phyloP scores from a whole-genome alignment of 2,113 vertebrate species.

The Ifrita kowaldi region DNA sequence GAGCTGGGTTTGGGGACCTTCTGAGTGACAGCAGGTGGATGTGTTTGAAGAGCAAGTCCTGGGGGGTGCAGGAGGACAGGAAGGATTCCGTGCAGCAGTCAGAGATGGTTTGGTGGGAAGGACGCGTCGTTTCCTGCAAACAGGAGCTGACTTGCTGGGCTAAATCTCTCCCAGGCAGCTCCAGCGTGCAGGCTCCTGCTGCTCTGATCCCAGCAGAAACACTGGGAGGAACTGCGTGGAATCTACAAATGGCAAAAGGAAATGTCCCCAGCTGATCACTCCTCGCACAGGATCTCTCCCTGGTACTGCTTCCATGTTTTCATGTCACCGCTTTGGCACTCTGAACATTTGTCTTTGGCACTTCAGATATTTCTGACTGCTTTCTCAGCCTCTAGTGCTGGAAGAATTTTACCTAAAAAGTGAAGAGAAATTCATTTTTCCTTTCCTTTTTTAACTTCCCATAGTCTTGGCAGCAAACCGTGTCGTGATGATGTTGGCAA shows the following conservation, averaged over 20 bases:
- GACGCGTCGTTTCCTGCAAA: neutral
- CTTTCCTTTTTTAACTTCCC: slow-evolving; percentile 58
- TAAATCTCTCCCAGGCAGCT: neutral
- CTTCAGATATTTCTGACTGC: slow-evolving; percentile 56
- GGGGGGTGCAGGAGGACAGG: neutral
- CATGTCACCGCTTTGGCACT: neutral
- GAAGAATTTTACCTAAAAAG: slow-evolving; percentile 52
- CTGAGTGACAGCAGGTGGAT: neutral
- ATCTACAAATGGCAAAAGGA: neutral
- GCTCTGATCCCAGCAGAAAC: neutral
- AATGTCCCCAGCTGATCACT: neutral
- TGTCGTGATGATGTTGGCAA: slow-evolving; percentile 67
- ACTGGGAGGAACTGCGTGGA: neutral
- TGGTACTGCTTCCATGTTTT: neutral
- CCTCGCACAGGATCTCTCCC: neutral
- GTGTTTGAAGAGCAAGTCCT: neutral
- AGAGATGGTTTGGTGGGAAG: neutral
- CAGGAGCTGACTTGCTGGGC: neutral
- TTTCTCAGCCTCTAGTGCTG: slow-evolving; percentile 57
- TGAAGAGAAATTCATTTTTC: slow-evolving; percentile 25
- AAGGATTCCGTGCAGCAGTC: neutral
- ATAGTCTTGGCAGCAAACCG: slow-evolving; percentile 58
- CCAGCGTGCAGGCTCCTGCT: neutral
- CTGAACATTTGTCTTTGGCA: slow-evolving; percentile 31
- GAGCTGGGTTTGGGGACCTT: neutral